These are phyloP conservation scores for Trachelus stipa DNA, from an alignment of 2,888 invertebrate species.

Conservation along the genomic window DNA sequence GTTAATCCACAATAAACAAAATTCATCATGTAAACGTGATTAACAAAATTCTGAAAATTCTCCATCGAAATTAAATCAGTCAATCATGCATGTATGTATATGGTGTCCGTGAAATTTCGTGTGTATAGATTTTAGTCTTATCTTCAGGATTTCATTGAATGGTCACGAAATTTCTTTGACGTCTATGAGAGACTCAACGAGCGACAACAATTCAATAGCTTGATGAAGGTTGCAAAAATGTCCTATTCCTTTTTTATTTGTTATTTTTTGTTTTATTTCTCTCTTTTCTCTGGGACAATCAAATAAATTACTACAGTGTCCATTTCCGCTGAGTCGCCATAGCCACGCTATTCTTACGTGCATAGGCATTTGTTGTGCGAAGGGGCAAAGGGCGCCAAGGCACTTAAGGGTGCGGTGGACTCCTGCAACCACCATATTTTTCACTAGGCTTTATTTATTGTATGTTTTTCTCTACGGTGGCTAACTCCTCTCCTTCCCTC, in stretches of 20 bases:
- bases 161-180: not conserved
- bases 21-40: not conserved
- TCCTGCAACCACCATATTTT: constrained; percentile 49
- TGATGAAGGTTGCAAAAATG: not conserved
- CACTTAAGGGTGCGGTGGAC: constrained; percentile 54
- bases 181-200: not conserved
- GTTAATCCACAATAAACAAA: not conserved
- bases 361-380: constrained; percentile 40
- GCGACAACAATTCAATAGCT: not conserved
- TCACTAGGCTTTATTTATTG: constrained; percentile 54
- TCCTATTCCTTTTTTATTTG: not conserved
- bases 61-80: not conserved
- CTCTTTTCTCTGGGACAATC: constrained; percentile 11
- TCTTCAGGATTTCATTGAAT: not conserved
- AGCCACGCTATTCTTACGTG: constrained; percentile 44
- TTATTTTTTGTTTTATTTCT: not conserved
- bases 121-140: not conserved
- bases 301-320: constrained; percentile 19
- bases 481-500: constrained; percentile 24
- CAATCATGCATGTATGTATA: not conserved
- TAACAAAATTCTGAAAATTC: not conserved
- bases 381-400: constrained; percentile 54
- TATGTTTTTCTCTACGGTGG: constrained; percentile 42
- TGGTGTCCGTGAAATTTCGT: not conserved
- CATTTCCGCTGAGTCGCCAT: constrained; percentile 33